Evolutionary conservation across 1,140 invertebrate species (phyloP), one percentile per base, ranked within the genome.

Genomic region (Trachelipus rathkii): DNA sequence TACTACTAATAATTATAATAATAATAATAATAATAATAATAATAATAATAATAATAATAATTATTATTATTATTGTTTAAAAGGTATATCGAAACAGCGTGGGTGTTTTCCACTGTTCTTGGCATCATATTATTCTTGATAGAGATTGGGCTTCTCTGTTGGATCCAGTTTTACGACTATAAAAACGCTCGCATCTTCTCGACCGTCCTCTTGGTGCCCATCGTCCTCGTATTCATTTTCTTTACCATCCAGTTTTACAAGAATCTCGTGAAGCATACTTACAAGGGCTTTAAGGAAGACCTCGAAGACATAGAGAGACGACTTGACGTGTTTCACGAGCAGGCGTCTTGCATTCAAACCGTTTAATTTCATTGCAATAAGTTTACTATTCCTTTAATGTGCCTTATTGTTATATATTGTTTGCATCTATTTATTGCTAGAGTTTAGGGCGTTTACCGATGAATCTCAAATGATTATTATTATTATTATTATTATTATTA

Each of bases 191-290:
- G 94, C 1, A 93, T 95, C 0, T 94, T 93, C 90, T 93, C 94
- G 0, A 95, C 94, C 73, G 90, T 93, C 3, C 90, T 98, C 3
- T 88, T 98, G 9, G 91, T 97, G 82, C 95, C 95, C 0, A 93
- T 96, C 8, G 88, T 96, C 75, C 89, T 97, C 75, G 88, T 97
- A 43, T 97, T 98, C 84, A 85, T 97, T 69, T 91, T 91, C 0
- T 97, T 98, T 85, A 94, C 95, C 6, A 89, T 96, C 80, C 93
- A 96, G 85, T 98, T 98, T 85, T 98, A 98, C 84, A 90, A 92
- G 67, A 94, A 93, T 68, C 86, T 98, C 15, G 93, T 96, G 7
- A 75, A 75, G 8, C 50, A 60, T 8, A 19, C 50, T 60, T 60
- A 60, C 50, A 60, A 60, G 8, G 50, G 50, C 19, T 15, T 60